A percentile compares a stretch with the other conserved stretches of the same genome.
Evolutionary conservation across 2,113 vertebrate species (phyloP).

Genomic region (Urocitellus parryii): DNA sequence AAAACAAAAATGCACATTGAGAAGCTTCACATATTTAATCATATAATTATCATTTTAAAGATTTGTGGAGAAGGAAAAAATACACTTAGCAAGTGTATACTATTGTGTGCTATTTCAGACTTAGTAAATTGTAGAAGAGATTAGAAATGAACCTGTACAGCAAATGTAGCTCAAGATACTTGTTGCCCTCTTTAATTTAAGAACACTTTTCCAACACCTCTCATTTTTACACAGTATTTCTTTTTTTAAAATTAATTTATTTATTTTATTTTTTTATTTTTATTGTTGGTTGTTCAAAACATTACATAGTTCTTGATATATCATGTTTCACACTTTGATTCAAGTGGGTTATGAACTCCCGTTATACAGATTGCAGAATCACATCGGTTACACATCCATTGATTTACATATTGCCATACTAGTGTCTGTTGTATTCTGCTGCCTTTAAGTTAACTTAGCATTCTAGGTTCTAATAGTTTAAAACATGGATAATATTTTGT

Average conservation of each 20-base stretch:
- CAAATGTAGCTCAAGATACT: neutral
- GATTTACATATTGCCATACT: too few relatives aligned
- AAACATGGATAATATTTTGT: neutral
- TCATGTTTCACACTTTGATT: too few relatives aligned
- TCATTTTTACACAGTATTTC: neutral
- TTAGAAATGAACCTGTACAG: neutral
- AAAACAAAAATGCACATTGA: neutral
- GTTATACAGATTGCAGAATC: too few relatives aligned
- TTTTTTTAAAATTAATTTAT: too few relatives aligned
- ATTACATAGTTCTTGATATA: too few relatives aligned
- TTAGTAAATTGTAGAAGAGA: neutral
- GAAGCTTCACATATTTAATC: neutral
- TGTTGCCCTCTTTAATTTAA: neutral
- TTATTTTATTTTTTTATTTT: too few relatives aligned
- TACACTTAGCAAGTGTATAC: neutral
- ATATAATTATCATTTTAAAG: neutral
- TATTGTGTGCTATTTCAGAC: neutral
- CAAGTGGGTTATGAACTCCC: too few relatives aligned
- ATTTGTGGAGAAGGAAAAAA: neutral
- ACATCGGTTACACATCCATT: too few relatives aligned
- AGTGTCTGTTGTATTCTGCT: too few relatives aligned
- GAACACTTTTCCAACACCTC: neutral
- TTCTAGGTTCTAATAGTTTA: neutral
- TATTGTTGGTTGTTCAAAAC: too few relatives aligned
- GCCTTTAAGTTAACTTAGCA: neutral